Evolutionary conservation across 2,888 invertebrate genomes (phyloP).

Genomic region (Iselma pallidipennis): DNA sequence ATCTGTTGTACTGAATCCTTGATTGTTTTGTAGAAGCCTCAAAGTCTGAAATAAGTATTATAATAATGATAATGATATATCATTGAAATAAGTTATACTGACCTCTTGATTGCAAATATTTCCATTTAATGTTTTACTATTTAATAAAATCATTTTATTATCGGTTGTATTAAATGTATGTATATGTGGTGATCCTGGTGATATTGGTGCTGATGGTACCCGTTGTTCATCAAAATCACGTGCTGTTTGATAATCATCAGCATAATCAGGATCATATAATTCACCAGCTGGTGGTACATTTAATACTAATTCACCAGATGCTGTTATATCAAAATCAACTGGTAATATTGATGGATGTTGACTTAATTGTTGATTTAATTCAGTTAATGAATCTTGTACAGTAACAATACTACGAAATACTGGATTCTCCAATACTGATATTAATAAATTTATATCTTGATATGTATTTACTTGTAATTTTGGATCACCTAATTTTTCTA

Average conservation of each 20-base stretch:
- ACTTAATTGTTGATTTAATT: constrained; percentile 82
- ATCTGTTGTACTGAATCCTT: constrained; percentile 63
- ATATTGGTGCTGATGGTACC: constrained; percentile 75
- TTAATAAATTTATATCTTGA: constrained; percentile 80
- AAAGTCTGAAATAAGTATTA: constrained; percentile 58
- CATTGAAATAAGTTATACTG: constrained; percentile 26
- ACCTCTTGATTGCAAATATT: constrained; percentile 79
- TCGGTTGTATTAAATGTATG: constrained; percentile 75
- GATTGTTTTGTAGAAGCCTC: constrained; percentile 73
- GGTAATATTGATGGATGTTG: constrained; percentile 92
- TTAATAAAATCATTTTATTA: constrained; percentile 83
- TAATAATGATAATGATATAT: not conserved
- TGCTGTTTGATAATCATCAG: constrained; percentile 51
- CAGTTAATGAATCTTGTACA: constrained; percentile 86
- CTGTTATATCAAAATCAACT: constrained; percentile 90
- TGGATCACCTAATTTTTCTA: constrained; percentile 82
- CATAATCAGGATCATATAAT: constrained; percentile 61
- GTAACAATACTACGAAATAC: constrained; percentile 89
- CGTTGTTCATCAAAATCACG: constrained; percentile 77
- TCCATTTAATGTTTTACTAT: constrained; percentile 60
- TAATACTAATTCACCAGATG: constrained; percentile 69
- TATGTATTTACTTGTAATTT: constrained; percentile 75
- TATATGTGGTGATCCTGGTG: constrained; percentile 71
- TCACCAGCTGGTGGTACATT: constrained; percentile 65
- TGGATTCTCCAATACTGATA: constrained; percentile 86